phyloP scores from a whole-genome alignment of 2,888 invertebrate genomes.

The Cecidostiba fungosa region DNA sequence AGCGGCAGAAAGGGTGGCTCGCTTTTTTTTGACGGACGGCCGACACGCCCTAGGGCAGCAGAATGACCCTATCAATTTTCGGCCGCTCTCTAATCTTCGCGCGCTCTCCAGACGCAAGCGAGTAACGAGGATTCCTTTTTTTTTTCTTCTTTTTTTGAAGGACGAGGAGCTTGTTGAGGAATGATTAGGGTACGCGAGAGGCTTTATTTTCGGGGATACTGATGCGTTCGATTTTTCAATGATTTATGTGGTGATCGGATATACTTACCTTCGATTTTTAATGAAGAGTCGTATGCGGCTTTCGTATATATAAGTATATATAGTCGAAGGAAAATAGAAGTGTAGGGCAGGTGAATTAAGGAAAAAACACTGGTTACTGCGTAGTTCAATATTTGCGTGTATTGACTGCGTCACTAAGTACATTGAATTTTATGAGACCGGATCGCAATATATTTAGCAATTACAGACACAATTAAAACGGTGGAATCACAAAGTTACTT shows the following conservation, averaged over 20 bases:
- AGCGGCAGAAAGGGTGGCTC: constrained; percentile 36
- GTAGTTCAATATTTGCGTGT: constrained; percentile 75
- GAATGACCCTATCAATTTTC: constrained; percentile 70
- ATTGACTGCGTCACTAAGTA: constrained; percentile 79
- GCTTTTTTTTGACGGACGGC: constrained; percentile 67
- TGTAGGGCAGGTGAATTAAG: constrained; percentile 48
- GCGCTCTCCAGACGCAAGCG: constrained; percentile 13
- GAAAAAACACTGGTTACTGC: constrained; percentile 55
- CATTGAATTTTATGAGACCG: constrained; percentile 75
- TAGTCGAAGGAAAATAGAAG: background rate
- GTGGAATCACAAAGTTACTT: constrained; percentile 60
- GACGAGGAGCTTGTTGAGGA: background rate
- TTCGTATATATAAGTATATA: too few species aligned
- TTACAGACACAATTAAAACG: constrained; percentile 74
- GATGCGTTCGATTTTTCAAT: too few species aligned
- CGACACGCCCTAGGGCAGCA: constrained; percentile 65
- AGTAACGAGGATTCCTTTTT: constrained; percentile 5
- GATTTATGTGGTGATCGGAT: too few species aligned
- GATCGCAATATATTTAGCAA: constrained; percentile 71
- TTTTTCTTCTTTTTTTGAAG: background rate
- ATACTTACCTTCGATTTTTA: too few species aligned
- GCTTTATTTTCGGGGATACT: background rate
- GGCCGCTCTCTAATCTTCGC: constrained; percentile 71
- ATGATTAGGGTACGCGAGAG: background rate
- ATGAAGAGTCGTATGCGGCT: too few species aligned